Evolutionary conservation across 2,797 vertebrate species (phyloP), one percentile per base, ranked within the genome.

Genomic region (Microcaecilia unicolor): DNA sequence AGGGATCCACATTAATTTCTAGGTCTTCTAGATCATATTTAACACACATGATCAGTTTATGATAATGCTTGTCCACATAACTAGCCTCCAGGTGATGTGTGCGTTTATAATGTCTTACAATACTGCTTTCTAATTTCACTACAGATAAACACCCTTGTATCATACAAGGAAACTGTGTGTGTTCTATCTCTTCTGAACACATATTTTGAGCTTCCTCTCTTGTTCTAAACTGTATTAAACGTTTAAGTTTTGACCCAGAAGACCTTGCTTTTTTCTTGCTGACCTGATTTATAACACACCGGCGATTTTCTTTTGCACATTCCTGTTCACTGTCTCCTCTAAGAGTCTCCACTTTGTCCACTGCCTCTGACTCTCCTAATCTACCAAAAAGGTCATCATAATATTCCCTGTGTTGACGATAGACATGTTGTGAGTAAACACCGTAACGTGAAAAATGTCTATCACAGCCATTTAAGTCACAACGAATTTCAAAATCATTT

Each of bases 161-260:
- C 93, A 99, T 95, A 71, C 96, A 99, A 0, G 96, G 96, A 45
- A 88, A 96, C 25, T 91, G 83, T 0, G 77, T 83, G 13, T 80
- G 81, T 34, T 86, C 51, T 30, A 72, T 86, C 9, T 90, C 88
- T 67, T 92, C 88, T 41, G 90, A 85, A 52, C 96, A 99, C 92
- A 98, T 95, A 51, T 92, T 86, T 14, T 98, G 72, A 13, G 93
- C 96, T 70, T 98, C 92, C 48, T 92, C 91, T 8, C 82, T 89
- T 9, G 92, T 92, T 64, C 90, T 91, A 41, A 57, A 92, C 47
- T 15, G 73, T 21, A 94, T 80, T 8, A 84, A 67, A 44, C 60
- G 48, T 34, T 62, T 78, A 28, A 67, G n/a, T 85, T 83, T 64
- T 90, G 76, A 22, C n/a, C 57, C 83, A 81, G 37, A 61, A 34